Conservation (phyloP, 1,140 invertebrate species). For the Alviniconcha marisindica region DNA sequence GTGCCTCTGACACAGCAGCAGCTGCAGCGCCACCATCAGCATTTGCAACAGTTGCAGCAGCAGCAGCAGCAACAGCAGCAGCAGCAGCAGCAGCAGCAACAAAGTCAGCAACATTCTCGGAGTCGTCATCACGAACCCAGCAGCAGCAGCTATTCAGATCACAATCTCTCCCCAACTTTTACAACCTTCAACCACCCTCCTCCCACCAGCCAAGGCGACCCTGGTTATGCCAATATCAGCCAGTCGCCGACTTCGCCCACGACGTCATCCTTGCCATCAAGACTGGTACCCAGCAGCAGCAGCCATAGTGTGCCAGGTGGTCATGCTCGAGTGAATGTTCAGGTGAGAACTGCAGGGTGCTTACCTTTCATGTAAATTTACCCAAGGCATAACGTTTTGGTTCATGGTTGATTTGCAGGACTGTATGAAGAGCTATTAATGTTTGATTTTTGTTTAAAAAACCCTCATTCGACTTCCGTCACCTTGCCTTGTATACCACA, state of each 20-base stretch:
- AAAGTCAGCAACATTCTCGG: constrained; percentile 41
- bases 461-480: too few species aligned
- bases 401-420: too few species aligned
- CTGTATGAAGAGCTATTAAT: too few species aligned
- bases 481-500: too few species aligned
- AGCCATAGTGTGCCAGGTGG: constrained; percentile 48
- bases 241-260: constrained; percentile 47
- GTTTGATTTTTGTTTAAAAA: too few species aligned
- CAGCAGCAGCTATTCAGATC: constrained; percentile 31
- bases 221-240: constrained; percentile 29
- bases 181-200: constrained; percentile 15
- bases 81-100: constrained; percentile 32
- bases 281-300: constrained; percentile 42
- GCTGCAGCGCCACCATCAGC: constrained; percentile 55
- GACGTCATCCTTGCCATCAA: constrained; percentile 49
- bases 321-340: constrained; percentile 46
- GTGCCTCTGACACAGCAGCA: constrained; percentile 48
- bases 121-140: constrained; percentile 36
- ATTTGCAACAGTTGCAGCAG: constrained; percentile 45
- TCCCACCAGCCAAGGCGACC: background rate
- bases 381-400: too few species aligned
- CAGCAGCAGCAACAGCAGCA: constrained; percentile 32
- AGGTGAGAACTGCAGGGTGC: too few species aligned
- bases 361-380: too few species aligned
- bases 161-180: background rate